These are phyloP conservation scores for Clarias platycephalus DNA, from an alignment of 2,797 vertebrate genomes.

Conservation along the genomic window DNA sequence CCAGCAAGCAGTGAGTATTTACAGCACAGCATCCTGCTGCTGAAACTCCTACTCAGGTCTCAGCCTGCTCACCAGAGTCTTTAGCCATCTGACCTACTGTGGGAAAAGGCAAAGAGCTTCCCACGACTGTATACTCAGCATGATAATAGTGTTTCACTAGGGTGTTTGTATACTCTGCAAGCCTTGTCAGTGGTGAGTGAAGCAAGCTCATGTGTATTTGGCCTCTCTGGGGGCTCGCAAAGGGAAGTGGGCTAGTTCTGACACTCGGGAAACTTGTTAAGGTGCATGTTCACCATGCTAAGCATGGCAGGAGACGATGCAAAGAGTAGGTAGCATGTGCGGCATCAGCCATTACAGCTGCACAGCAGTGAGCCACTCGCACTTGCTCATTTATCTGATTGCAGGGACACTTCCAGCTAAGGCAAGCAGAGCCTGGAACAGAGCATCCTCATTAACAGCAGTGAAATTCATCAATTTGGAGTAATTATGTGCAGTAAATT, in stretches of 20 bases:
- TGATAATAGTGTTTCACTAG: not conserved
- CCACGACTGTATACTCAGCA: not conserved
- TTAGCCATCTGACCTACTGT: conserved; percentile 34
- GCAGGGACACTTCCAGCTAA: conserved; percentile 18
- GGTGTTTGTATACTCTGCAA: not conserved
- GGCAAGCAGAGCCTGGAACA: not conserved
- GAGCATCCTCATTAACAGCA: conserved; percentile 21
- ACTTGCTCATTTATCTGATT: conserved; percentile 32
- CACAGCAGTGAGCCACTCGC: conserved; percentile 18
- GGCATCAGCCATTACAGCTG: conserved; percentile 24
- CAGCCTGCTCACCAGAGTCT: not conserved
- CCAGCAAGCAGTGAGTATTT: conserved; percentile 22
- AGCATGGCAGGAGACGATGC: conserved; percentile 23
- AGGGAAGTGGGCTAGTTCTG: conserved; percentile 40
- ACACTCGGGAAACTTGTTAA: conserved; percentile 54
- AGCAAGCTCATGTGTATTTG: conserved; percentile 27
- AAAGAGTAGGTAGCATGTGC: conserved; percentile 9
- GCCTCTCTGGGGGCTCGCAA: not conserved
- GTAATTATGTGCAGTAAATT: conserved; percentile 22
- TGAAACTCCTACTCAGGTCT: conserved; percentile 37
- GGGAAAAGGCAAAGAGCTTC: conserved; percentile 34
- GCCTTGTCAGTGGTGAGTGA: conserved; percentile 22
- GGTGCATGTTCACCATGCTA: conserved; percentile 54
- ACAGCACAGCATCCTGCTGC: not conserved
- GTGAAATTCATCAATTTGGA: conserved; percentile 9